A percentile compares a stretch with the other conserved stretches of the same genome.
Conservation (phyloP, 2,113 vertebrate genomes). For the Hemichromis elongatus region DNA sequence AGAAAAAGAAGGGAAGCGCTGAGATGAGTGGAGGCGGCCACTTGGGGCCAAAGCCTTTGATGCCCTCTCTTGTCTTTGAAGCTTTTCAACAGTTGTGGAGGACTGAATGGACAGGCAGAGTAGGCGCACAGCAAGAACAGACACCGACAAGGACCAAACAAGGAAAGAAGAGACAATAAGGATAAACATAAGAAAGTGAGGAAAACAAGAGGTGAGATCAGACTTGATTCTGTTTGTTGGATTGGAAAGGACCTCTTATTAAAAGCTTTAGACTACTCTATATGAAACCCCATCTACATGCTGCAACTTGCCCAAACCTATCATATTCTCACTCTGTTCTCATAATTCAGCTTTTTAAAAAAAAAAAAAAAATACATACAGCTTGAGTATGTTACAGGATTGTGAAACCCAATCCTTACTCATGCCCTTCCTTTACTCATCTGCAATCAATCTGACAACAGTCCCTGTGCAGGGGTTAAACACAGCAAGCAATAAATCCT, state of each 20-base stretch:
- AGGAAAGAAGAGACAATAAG: not conserved
- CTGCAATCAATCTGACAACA: conserved; percentile 3
- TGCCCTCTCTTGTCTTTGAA: conserved; percentile 44
- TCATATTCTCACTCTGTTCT: not conserved
- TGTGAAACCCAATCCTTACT: not conserved
- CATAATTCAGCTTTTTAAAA: not conserved
- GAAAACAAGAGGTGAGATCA: not conserved
- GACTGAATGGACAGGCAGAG: conserved; percentile 1
- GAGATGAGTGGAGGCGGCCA: conserved; percentile 30
- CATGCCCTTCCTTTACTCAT: not conserved
- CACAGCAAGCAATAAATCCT: conserved; percentile 3
- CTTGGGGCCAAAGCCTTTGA: conserved; percentile 50
- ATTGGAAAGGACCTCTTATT: not conserved
- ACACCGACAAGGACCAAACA: not conserved
- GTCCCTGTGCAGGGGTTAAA: not conserved
- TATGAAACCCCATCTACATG: not conserved
- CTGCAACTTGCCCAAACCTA: not conserved
- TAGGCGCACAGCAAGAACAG: not conserved
- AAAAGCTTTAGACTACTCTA: not conserved
- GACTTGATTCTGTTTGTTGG: not conserved
- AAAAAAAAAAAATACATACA: not conserved
- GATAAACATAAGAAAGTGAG: not conserved
- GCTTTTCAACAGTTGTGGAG: not conserved
- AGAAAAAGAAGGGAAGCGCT: not conserved
- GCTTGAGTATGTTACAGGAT: not conserved